Evolutionary conservation across 2,113 vertebrate genomes (phyloP), one percentile per base, ranked within the genome.

Genomic region (Spheniscus mendiculus): DNA sequence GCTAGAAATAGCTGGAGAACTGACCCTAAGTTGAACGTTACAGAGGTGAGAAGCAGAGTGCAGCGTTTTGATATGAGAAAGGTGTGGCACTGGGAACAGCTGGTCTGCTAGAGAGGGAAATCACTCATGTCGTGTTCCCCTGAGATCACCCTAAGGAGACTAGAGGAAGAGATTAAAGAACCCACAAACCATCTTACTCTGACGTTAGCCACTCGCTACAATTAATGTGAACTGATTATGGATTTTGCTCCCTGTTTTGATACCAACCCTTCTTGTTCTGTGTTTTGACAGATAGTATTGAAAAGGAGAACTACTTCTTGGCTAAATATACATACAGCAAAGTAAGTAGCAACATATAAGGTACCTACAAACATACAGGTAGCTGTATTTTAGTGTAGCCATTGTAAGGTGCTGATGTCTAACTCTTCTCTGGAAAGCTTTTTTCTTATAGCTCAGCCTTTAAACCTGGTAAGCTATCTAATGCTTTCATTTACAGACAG

Each of bases 241-340:
- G 65, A 61, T 77, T 91, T 94, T 94, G 9, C 49, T 96, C 18
- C 27, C 38, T 84, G 25, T 74, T 84, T 89, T 85, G 38, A 95
- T 83, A 67, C 12, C 30, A 80, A 10, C 49, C 12, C 6, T 77
- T 10, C 47, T 84, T 61, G 63, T 82, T 93, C 70, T 82, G 63
- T 97, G 52, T 97, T 98, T 97, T 96, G 40, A 86, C 95, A 98
- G 95, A 90, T 89, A 93, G 92, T 69, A 23, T 92, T 52, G 83
- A 95, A 93, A 96, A 76, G 0, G 86, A 83, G 73, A 83, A 90
- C 36, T 97, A 96, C 66, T 95, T 98, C 91, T 86, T 92, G 73
- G 94, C 83, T 38, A 94, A 94, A 66, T 97, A 96, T 8, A 96
- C 89, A 34, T 97, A 70, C 94, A 84, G 36, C n/a, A 53, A 96